phyloP scores from a whole-genome alignment of 2,888 invertebrate genomes.

The Pomacea canaliculata region DNA sequence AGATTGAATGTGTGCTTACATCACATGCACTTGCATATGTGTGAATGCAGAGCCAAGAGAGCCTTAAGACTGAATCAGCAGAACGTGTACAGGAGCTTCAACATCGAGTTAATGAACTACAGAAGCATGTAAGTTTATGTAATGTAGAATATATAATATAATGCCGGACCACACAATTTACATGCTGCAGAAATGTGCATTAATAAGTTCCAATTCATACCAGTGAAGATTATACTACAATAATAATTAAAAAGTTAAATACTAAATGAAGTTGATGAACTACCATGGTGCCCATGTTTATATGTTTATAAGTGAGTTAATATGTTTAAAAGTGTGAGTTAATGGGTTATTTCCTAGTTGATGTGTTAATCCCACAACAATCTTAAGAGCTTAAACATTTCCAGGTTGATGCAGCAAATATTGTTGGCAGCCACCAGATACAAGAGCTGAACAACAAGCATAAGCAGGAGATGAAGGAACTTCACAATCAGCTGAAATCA shows the following conservation, averaged over 20 bases:
- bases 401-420: conserved; percentile 55
- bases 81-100: conserved; percentile 47
- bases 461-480: conserved; percentile 47
- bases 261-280: too few species aligned
- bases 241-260: too few species aligned
- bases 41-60: conserved; percentile 12
- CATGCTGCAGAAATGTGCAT: too few species aligned
- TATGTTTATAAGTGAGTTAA: too few species aligned
- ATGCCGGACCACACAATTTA: too few species aligned
- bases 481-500: conserved; percentile 42
- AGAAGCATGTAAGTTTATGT: conserved; percentile 48
- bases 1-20: too few species aligned
- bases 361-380: neutral
- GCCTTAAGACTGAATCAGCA: conserved; percentile 31
- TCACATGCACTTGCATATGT: too few species aligned
- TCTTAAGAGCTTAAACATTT: neutral
- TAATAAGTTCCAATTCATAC: too few species aligned
- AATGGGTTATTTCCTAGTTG: neutral
- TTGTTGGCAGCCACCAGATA: conserved; percentile 56
- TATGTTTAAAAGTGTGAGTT: too few species aligned
- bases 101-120: conserved; percentile 42
- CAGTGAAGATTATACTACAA: too few species aligned
- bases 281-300: too few species aligned
- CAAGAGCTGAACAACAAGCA: conserved; percentile 51
- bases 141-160: too few species aligned